Conservation (phyloP, 2,113 vertebrate genomes). For the Cynopterus brachyotis region DNA sequence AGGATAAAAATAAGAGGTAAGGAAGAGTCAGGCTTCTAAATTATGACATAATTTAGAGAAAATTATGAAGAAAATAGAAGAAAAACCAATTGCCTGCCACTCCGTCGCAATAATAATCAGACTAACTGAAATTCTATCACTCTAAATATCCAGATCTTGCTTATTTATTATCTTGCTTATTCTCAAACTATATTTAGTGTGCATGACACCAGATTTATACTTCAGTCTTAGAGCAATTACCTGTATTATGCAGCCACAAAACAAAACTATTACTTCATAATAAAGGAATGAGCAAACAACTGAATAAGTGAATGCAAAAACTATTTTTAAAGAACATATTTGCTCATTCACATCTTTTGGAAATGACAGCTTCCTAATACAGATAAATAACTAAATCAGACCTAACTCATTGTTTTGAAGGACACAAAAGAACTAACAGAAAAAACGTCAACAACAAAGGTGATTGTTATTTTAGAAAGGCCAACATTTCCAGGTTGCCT, state of each 20-base stretch:
- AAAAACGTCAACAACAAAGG: neutral
- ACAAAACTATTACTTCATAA: neutral
- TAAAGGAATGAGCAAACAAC: neutral
- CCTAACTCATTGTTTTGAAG: neutral
- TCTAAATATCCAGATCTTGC: neutral
- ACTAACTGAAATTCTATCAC: neutral
- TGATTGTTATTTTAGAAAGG: neutral
- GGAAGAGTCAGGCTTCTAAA: neutral
- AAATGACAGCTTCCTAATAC: neutral
- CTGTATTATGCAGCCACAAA: neutral
- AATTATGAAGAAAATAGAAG: neutral
- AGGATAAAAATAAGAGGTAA: neutral
- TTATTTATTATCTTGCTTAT: neutral
- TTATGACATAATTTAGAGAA: neutral
- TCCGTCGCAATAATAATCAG: neutral
- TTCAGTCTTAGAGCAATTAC: neutral
- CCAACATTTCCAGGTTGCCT: neutral
- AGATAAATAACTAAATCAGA: neutral
- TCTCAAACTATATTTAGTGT: neutral
- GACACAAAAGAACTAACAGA: neutral
- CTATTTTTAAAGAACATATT: neutral
- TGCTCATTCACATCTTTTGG: neutral
- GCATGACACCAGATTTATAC: neutral
- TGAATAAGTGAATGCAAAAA: neutral
- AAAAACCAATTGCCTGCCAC: neutral